These are phyloP conservation scores for Hapalemur alaotrensis DNA, from an alignment of 2,797 vertebrate species.

Conservation along the genomic window DNA sequence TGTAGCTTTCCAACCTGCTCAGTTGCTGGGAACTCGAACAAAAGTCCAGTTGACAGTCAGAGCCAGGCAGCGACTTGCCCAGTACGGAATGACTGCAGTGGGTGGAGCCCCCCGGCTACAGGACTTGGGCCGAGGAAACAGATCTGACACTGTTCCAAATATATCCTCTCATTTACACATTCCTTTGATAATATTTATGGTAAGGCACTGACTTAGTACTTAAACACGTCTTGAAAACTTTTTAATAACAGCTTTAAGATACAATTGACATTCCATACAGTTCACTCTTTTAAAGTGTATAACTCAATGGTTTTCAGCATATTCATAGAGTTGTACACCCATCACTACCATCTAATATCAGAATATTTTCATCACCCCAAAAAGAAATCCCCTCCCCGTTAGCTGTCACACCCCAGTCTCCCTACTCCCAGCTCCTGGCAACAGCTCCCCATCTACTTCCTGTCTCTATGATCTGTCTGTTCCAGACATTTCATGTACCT, in stretches of 20 bases:
- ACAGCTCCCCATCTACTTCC: not conserved
- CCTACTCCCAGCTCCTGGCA: not conserved
- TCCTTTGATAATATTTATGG: not conserved
- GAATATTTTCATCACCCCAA: not conserved
- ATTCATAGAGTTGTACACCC: not conserved
- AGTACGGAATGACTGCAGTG: not conserved
- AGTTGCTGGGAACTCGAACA: not conserved
- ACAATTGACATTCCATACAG: not conserved
- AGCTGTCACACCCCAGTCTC: not conserved
- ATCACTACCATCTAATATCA: not conserved
- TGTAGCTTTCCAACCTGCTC: not conserved
- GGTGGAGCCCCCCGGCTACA: not conserved
- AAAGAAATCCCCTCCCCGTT: not conserved
- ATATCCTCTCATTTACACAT: not conserved
- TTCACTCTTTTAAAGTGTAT: not conserved
- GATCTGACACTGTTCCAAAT: not conserved
- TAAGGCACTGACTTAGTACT: conserved; percentile 9
- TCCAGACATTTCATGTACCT: not conserved
- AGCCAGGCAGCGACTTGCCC: not conserved
- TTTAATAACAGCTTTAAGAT: conserved; percentile 28
- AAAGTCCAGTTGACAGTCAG: not conserved
- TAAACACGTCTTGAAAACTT: not conserved
- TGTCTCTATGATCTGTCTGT: not conserved
- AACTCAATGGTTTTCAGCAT: not conserved
- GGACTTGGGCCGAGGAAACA: not conserved